These are phyloP conservation scores for Platygyra sinensis DNA, from an alignment of 64 coral and sea anemone species.

Conservation along the genomic window DNA sequence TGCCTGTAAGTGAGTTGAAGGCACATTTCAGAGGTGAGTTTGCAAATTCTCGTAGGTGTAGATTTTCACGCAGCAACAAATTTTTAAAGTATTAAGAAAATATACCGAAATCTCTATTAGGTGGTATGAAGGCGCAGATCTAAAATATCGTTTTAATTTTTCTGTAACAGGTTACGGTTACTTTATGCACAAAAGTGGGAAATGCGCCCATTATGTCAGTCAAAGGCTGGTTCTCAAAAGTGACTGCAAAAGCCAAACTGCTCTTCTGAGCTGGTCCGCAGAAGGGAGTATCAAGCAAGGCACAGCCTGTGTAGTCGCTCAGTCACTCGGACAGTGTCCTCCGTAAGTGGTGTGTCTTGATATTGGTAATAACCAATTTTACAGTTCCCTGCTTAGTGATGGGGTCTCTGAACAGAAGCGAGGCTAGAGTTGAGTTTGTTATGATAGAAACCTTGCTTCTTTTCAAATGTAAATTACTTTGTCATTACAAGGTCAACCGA, in stretches of 20 bases:
- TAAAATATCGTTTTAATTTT: background rate
- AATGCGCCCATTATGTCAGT: slow-evolving; percentile 21
- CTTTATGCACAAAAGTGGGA: slow-evolving; percentile 56
- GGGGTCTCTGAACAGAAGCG: too few species aligned
- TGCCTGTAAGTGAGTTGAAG: background rate
- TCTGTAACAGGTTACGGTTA: slow-evolving; percentile 28
- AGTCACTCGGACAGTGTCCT: slow-evolving; percentile 36
- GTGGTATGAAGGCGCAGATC: background rate
- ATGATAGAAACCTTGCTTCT: too few species aligned
- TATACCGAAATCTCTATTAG: background rate
- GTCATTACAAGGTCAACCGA: background rate
- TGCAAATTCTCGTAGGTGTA: background rate
- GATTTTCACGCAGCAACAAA: background rate
- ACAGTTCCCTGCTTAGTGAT: too few species aligned
- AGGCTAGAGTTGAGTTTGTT: too few species aligned
- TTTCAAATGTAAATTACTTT: too few species aligned
- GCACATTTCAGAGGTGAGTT: background rate
- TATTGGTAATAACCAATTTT: too few species aligned
- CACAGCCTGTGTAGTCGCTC: slow-evolving; percentile 4
- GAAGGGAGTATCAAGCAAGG: slow-evolving; percentile 33
- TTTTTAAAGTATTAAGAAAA: background rate
- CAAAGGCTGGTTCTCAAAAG: slow-evolving; percentile 21
- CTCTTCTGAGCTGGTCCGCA: slow-evolving; percentile 20
- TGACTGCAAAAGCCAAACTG: slow-evolving; percentile 44
- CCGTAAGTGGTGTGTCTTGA: slow-evolving; percentile 36